Evolutionary conservation across 1,140 invertebrate species (phyloP).

Genomic region (Heterodera carotae): DNA sequence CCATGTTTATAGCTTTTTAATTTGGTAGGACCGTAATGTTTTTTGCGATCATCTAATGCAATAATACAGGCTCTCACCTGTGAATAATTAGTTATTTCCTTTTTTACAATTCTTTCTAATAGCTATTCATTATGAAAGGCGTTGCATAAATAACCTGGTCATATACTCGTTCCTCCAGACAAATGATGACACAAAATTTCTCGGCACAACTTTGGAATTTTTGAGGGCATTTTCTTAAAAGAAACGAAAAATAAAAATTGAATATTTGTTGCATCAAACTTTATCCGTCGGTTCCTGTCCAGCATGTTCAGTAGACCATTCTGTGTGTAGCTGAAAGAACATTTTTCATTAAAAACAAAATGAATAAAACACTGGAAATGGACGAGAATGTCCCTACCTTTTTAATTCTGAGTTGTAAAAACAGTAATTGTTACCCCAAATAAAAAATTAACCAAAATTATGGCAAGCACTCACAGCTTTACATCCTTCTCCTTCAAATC

Average conservation of each 20-base stretch:
- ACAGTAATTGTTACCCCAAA: background rate
- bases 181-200: slow-evolving; percentile 93
- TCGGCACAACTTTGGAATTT: slow-evolving; percentile 87
- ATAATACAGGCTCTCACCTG: too few relatives aligned
- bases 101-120: too few relatives aligned
- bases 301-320: slow-evolving; percentile 98
- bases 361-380: too few relatives aligned
- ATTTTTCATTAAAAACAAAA: background rate
- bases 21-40: too few relatives aligned
- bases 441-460: background rate
- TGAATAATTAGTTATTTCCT: too few relatives aligned
- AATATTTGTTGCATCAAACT: slow-evolving; percentile 66
- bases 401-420: background rate
- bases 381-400: too few relatives aligned
- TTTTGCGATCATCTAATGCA: too few relatives aligned
- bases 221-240: slow-evolving; percentile 76
- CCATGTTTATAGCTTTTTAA: too few relatives aligned
- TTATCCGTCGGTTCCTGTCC: slow-evolving; percentile 93
- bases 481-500: slow-evolving; percentile 77
- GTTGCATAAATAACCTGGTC: slow-evolving; percentile 89
- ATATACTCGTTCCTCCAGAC: slow-evolving; percentile 97
- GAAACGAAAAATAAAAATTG: slow-evolving; percentile 1
- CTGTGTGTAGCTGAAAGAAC: slow-evolving; percentile 82
- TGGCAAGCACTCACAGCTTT: slow-evolving; percentile 65
- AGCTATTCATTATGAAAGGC: too few relatives aligned